These are phyloP conservation scores for Drosophila borealis DNA, from an alignment of 2,888 invertebrate species.

Conservation along the genomic window DNA sequence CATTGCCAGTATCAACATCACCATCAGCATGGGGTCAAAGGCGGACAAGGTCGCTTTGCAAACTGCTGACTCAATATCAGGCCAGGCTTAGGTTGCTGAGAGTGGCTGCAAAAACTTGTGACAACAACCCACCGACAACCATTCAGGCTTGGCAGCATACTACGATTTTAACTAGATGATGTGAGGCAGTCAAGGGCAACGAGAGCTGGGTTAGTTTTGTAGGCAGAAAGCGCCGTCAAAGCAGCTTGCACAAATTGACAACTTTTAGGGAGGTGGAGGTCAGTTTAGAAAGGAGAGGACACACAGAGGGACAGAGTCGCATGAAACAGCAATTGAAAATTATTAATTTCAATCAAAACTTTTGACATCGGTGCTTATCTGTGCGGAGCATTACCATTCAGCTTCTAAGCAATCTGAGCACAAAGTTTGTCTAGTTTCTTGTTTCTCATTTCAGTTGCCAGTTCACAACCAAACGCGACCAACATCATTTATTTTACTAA, in stretches of 20 bases:
- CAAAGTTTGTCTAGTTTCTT: slow-evolving; percentile 51
- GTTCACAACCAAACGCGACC: slow-evolving; percentile 33
- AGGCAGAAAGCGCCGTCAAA: slow-evolving; percentile 30
- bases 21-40: slow-evolving; percentile 27
- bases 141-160: slow-evolving; percentile 53
- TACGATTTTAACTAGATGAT: slow-evolving; percentile 55
- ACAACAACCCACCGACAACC: slow-evolving; percentile 35
- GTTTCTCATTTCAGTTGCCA: slow-evolving; percentile 48
- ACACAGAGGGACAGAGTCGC: slow-evolving; percentile 16
- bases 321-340: slow-evolving; percentile 70
- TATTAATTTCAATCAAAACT: slow-evolving; percentile 78
- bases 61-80: slow-evolving; percentile 68
- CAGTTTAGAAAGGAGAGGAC: slow-evolving; percentile 4
- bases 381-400: slow-evolving; percentile 59
- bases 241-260: slow-evolving; percentile 56
- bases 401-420: slow-evolving; percentile 55
- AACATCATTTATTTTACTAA: slow-evolving; percentile 63
- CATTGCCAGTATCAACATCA: slow-evolving; percentile 4
- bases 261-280: slow-evolving; percentile 35
- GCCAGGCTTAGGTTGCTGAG: slow-evolving; percentile 33
- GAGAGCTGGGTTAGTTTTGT: slow-evolving; percentile 11
- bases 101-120: slow-evolving; percentile 37
- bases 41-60: slow-evolving; percentile 17
- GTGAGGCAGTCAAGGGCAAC: slow-evolving; percentile 13
- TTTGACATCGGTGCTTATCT: slow-evolving; percentile 70